These are phyloP conservation scores for Thymallus thymallus DNA, from an alignment of 2,113 vertebrate species.

Conservation along the genomic window DNA sequence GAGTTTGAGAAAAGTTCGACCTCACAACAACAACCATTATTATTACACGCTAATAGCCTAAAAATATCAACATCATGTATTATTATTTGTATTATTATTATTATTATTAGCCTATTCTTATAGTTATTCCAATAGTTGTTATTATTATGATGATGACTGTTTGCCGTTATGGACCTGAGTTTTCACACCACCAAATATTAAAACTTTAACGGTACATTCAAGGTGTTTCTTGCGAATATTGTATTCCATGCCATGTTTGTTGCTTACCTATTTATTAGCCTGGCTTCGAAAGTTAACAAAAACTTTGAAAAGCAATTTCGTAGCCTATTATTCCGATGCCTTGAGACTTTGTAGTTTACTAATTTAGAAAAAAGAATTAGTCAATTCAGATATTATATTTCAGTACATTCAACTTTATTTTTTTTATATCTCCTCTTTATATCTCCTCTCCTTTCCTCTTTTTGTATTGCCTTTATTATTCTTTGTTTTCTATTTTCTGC, in stretches of 20 bases:
- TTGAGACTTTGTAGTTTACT: no score
- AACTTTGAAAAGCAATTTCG: no score
- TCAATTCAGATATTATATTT: no score
- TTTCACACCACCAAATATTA: not conserved
- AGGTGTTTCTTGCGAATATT: no score
- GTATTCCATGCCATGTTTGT: not conserved
- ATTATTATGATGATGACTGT: slow-evolving; percentile 5
- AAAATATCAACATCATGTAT: not conserved
- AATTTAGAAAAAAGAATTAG: no score
- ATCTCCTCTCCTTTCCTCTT: not conserved
- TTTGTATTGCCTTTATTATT: not conserved
- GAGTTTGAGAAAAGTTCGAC: slow-evolving; percentile 64
- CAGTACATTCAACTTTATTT: not conserved
- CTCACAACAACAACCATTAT: slow-evolving; percentile 4
- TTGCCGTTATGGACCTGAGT: not conserved
- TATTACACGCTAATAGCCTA: not conserved
- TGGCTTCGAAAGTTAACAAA: no score
- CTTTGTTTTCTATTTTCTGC: not conserved
- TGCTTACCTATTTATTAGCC: no score
- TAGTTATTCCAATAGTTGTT: not conserved
- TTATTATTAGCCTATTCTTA: not conserved
- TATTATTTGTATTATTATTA: not conserved
- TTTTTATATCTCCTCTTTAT: not conserved
- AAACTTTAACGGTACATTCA: not conserved
- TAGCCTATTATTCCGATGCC: no score